phyloP scores from a whole-genome alignment of 2,113 vertebrate species.

The Menidia beryllina region DNA sequence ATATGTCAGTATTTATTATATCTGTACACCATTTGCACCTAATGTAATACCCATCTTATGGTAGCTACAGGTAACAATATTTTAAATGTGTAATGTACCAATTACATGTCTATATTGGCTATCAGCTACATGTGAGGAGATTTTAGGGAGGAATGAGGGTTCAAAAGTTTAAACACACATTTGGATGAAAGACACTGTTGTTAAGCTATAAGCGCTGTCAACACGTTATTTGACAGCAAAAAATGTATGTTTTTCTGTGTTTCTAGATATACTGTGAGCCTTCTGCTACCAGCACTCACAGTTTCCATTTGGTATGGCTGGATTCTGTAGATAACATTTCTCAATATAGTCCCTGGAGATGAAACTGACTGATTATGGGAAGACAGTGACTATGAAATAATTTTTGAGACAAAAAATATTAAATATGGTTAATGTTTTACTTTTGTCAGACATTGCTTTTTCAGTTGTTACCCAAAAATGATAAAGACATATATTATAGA shows the following conservation, averaged over 20 bases:
- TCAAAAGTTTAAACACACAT: conserved; percentile 21
- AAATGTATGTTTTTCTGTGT: background rate
- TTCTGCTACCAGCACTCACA: background rate
- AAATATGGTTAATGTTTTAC: too few species aligned
- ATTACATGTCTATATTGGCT: background rate
- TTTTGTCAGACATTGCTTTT: too few species aligned
- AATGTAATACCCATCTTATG: conserved; percentile 6
- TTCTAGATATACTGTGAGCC: background rate
- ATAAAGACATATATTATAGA: too few species aligned
- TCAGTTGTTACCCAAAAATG: too few species aligned
- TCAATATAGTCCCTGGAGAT: background rate
- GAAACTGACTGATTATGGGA: too few species aligned
- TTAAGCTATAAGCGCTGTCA: conserved; percentile 15
- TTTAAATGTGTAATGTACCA: background rate
- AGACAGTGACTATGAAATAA: too few species aligned
- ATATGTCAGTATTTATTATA: background rate
- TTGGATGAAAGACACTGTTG: conserved; percentile 16
- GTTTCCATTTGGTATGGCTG: conserved; percentile 9
- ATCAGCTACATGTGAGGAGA: background rate
- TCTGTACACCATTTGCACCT: background rate
- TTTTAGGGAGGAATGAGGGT: background rate
- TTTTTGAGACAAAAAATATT: too few species aligned
- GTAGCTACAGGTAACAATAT: background rate
- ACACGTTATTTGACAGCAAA: conserved; percentile 21
- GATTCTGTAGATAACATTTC: conserved; percentile 15